phyloP scores from a whole-genome alignment of 2,113 vertebrate genomes.

The Bagarius yarrelli region DNA sequence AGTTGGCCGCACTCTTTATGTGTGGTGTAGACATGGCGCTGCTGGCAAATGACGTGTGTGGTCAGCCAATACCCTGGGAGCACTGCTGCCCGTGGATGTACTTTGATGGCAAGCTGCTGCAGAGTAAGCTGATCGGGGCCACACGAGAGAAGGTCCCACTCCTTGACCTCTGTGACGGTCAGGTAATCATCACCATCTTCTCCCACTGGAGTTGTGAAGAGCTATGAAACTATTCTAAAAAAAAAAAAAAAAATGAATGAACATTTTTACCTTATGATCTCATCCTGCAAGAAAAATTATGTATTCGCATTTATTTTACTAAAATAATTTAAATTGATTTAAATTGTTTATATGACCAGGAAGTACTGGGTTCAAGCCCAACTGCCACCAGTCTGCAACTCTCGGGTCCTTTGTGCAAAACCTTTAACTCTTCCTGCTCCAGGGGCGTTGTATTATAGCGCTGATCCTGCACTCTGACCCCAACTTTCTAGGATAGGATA shows the following conservation, averaged over 20 bases:
- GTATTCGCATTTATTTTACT: not conserved
- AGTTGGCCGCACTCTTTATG: conserved; percentile 94
- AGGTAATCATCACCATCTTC: conserved; percentile 72
- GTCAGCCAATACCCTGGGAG: conserved; percentile 93
- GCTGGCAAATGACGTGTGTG: conserved; percentile 90
- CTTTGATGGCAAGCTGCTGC: conserved; percentile 93
- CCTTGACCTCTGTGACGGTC: conserved; percentile 98
- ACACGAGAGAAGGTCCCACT: conserved; percentile 91
- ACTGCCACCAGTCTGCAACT: no score
- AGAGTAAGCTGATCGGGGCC: conserved; percentile 89
- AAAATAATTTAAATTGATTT: not conserved
- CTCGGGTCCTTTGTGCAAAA: no score
- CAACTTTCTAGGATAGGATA: no score
- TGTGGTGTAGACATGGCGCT: conserved; percentile 94
- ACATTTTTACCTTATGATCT: no score
- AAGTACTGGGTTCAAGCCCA: no score
- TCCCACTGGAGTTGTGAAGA: no score
- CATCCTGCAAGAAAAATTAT: not conserved
- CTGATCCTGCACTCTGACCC: no score
- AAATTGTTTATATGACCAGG: no score
- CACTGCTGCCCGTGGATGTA: conserved; percentile 98
- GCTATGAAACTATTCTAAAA: no score
- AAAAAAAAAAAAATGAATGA: no score
- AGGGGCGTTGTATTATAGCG: no score
- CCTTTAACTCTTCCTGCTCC: no score